Conservation (phyloP, 2,113 vertebrate genomes). For the Hemiprocne comata region DNA sequence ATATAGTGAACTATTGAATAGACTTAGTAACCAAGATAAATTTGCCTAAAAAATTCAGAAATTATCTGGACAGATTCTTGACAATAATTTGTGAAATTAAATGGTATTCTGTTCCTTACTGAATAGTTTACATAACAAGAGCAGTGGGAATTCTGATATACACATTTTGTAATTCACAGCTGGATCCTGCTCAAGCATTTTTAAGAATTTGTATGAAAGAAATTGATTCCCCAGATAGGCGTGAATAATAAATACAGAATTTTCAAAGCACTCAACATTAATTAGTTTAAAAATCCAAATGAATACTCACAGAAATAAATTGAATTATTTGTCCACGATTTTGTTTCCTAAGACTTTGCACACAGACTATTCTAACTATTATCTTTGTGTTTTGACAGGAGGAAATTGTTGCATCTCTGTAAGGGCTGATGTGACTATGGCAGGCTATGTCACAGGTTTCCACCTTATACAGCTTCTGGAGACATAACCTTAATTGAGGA, state of each 20-base stretch:
- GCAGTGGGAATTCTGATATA: neutral
- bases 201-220: neutral
- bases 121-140: neutral
- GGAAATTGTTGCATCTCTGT: neutral
- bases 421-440: neutral
- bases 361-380: neutral
- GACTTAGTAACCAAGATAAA: neutral
- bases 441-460: neutral
- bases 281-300: neutral
- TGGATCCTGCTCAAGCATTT: neutral
- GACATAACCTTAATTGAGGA: neutral
- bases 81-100: neutral
- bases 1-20: neutral
- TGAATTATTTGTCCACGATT: neutral
- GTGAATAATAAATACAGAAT: neutral
- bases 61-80: neutral
- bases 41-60: neutral
- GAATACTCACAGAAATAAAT: neutral
- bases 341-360: neutral
- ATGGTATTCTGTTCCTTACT: neutral
- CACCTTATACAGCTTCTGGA: neutral
- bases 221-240: neutral
- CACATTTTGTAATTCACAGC: neutral
- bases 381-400: neutral
- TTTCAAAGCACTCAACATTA: neutral